Percentiles rank a stretch among this genome's conserved stretches.
Evolutionary conservation across 2,888 invertebrate species (phyloP).

Genomic region (Amphipoea oculea): DNA sequence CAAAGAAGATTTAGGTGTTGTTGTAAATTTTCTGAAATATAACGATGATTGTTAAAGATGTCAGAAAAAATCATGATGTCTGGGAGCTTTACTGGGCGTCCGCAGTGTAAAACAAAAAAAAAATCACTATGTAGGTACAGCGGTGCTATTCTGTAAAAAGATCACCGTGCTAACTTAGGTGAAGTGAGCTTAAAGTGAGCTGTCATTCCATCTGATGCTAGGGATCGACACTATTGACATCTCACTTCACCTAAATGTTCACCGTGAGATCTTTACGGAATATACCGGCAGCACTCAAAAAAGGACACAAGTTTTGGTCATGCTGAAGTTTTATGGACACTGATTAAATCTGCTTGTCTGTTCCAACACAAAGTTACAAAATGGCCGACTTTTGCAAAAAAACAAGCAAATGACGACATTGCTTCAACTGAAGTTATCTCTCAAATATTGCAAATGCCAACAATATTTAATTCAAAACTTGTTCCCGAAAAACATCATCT

Average conservation of each 20-base stretch:
- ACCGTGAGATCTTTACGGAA: too few relatives aligned
- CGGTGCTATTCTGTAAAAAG: too few relatives aligned
- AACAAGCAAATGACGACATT: constrained; percentile 5
- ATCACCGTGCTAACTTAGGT: too few relatives aligned
- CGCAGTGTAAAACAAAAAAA: neutral
- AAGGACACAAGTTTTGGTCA: neutral
- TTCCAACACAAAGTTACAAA: neutral
- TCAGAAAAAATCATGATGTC: too few relatives aligned
- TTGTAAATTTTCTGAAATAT: neutral
- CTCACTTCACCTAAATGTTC: too few relatives aligned
- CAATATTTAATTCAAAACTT: constrained; percentile 61
- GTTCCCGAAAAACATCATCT: constrained; percentile 57
- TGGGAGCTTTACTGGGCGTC: too few relatives aligned
- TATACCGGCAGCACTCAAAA: too few relatives aligned
- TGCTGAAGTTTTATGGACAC: neutral
- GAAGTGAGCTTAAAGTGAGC: too few relatives aligned
- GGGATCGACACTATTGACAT: too few relatives aligned
- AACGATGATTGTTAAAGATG: too few relatives aligned
- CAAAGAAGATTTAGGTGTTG: too few relatives aligned
- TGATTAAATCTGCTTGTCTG: neutral
- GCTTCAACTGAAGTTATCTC: constrained; percentile 33
- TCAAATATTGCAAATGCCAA: constrained; percentile 54
- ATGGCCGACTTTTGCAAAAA: constrained; percentile 1
- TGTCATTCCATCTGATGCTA: too few relatives aligned
- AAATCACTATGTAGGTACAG: neutral